Percentiles rank a stretch among this genome's conserved stretches.
These are phyloP conservation scores for Drosophila leonis DNA, from an alignment of 2,888 invertebrate genomes.

Conservation along the genomic window DNA sequence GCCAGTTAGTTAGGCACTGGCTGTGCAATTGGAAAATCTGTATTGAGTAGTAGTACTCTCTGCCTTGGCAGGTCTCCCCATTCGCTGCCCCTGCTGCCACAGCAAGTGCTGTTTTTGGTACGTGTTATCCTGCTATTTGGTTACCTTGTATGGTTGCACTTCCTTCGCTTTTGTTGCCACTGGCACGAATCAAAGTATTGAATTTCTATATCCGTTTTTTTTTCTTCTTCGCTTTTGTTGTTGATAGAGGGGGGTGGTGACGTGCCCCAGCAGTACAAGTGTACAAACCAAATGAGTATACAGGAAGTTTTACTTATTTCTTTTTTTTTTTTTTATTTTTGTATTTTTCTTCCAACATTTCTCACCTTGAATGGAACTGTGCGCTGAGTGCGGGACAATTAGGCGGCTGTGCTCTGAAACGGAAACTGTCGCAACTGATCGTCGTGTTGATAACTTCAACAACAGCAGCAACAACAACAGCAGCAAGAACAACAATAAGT, in stretches of 20 bases:
- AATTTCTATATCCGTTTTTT: constrained; percentile 85
- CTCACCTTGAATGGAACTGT: constrained; percentile 66
- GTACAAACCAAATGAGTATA: constrained; percentile 70
- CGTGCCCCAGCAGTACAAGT: constrained; percentile 19
- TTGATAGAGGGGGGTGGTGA: constrained; percentile 1
- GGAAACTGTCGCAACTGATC: constrained; percentile 83
- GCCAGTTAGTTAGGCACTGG: constrained; percentile 42
- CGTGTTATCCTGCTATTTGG: constrained; percentile 79
- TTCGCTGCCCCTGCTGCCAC: constrained; percentile 1
- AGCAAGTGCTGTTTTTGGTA: constrained; percentile 72
- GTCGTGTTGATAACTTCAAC: constrained; percentile 79
- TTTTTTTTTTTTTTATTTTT: constrained; percentile 16
- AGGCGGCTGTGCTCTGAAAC: constrained; percentile 73
- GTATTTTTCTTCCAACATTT: constrained; percentile 37
- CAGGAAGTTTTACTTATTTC: constrained; percentile 63
- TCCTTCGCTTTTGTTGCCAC: constrained; percentile 58
- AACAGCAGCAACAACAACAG: constrained; percentile 43
- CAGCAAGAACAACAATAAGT: constrained; percentile 34
- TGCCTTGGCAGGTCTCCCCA: not conserved
- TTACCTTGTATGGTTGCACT: constrained; percentile 80
- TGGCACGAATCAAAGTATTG: constrained; percentile 85
- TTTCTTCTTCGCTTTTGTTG: constrained; percentile 41
- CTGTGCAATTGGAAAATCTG: constrained; percentile 47
- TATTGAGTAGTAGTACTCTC: constrained; percentile 21
- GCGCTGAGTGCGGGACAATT: constrained; percentile 55